Conservation (phyloP, 2,888 invertebrate species). For the Aporophyla nigra region DNA sequence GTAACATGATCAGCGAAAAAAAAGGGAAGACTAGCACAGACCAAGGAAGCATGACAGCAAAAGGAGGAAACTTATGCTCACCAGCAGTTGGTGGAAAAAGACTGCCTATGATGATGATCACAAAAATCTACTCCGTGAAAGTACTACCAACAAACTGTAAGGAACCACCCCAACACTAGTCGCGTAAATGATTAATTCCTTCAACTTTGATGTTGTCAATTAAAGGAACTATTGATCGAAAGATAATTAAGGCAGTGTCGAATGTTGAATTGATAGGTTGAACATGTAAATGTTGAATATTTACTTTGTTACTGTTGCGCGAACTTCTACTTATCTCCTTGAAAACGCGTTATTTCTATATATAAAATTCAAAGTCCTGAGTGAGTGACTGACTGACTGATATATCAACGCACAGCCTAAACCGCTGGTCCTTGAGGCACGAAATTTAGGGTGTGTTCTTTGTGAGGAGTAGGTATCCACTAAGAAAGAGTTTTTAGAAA, state of each 20-base stretch:
- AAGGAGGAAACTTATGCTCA: neutral
- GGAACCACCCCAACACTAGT: conserved; percentile 30
- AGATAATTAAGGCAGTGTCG: conserved; percentile 41
- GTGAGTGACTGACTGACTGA: no score
- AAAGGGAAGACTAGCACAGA: neutral
- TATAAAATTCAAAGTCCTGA: no score
- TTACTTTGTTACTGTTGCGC: conserved; percentile 15
- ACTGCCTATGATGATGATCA: neutral
- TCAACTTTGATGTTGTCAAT: conserved; percentile 56
- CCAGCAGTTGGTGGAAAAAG: no score
- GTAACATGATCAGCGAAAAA: no score
- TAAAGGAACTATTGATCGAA: conserved; percentile 52
- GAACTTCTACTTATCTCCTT: neutral
- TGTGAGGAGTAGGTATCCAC: no score
- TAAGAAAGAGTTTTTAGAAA: no score
- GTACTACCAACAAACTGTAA: neutral
- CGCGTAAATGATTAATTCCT: conserved; percentile 44
- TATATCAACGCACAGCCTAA: no score
- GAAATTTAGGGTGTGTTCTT: no score
- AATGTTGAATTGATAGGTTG: conserved; percentile 30
- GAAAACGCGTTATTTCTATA: conserved; percentile 5
- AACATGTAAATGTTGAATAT: conserved; percentile 42
- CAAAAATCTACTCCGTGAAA: neutral
- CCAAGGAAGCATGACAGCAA: neutral
- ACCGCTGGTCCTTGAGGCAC: no score